Evolutionary conservation across 2,888 invertebrate species (phyloP).

Genomic region (Leucophenga montana): DNA sequence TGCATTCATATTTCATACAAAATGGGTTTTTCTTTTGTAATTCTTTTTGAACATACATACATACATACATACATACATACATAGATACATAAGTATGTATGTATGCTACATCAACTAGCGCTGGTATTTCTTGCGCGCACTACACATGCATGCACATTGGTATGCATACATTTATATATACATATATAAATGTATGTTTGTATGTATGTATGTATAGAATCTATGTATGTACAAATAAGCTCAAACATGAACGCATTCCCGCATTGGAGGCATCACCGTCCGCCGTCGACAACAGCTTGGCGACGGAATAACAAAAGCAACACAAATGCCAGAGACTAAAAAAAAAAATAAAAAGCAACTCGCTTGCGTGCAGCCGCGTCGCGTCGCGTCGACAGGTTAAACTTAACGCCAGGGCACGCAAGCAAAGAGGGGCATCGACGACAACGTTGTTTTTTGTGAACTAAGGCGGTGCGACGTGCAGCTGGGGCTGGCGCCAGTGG

Average conservation of each 20-base stretch:
- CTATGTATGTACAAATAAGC: not conserved
- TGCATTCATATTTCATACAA: not conserved
- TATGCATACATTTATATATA: not conserved
- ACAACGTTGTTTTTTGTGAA: not conserved
- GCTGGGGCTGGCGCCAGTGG: constrained; percentile 69
- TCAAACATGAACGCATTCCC: not conserved
- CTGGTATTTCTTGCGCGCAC: constrained; percentile 60
- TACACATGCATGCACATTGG: constrained; percentile 40
- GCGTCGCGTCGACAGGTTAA: constrained; percentile 26
- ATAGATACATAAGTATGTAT: too few species aligned
- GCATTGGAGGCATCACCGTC: not conserved
- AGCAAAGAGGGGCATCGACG: constrained; percentile 10
- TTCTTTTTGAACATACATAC: too few species aligned
- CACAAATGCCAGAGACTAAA: not conserved
- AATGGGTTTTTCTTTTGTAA: constrained; percentile 29
- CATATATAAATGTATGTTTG: not conserved
- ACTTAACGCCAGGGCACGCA: constrained; percentile 39
- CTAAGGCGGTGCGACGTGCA: constrained; percentile 39
- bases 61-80: too few species aligned
- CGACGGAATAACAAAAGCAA: constrained; percentile 23
- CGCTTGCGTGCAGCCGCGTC: constrained; percentile 58
- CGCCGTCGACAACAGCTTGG: not conserved
- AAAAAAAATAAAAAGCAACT: constrained; percentile 39
- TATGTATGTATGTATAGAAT: not conserved
- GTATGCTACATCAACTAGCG: constrained; percentile 42